phyloP scores from a whole-genome alignment of 1,140 invertebrate genomes.

The Dendroctonus ponderosae region DNA sequence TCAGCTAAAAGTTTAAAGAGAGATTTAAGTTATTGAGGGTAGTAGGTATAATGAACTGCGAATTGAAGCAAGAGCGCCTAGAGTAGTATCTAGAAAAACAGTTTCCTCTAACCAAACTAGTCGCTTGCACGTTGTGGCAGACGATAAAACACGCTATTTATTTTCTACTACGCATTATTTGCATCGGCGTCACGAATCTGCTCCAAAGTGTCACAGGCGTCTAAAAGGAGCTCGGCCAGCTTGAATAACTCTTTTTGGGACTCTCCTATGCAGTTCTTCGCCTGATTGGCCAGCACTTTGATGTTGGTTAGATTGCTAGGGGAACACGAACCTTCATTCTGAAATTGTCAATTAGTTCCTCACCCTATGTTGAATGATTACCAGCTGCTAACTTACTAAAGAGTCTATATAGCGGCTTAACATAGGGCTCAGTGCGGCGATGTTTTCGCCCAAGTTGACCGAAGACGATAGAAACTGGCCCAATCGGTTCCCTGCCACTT shows the following conservation, averaged over 20 bases:
- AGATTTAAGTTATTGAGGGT: too few species aligned
- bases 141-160: too few species aligned
- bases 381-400: constrained; percentile 57
- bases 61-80: too few species aligned
- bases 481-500: constrained; percentile 71
- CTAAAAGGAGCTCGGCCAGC: constrained; percentile 42
- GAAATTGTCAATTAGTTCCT: constrained; percentile 9
- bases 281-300: constrained; percentile 37
- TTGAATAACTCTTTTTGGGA: constrained; percentile 38
- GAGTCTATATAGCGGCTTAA: constrained; percentile 69
- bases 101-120: too few species aligned
- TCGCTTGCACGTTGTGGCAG: too few species aligned
- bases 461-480: constrained; percentile 61
- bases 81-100: too few species aligned
- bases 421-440: constrained; percentile 67
- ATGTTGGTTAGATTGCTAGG: constrained; percentile 41
- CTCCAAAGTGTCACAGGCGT: constrained; percentile 44
- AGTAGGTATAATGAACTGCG: too few species aligned
- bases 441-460: constrained; percentile 59
- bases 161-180: too few species aligned
- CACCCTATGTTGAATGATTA: too few species aligned
- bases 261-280: constrained; percentile 40
- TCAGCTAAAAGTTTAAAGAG: too few species aligned
- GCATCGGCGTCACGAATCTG: constrained; percentile 2
- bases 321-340: constrained; percentile 46